Percentiles rank a stretch among this genome's conserved stretches.
phyloP scores from a whole-genome alignment of 2,113 vertebrate genomes.

The Antigone vipio region DNA sequence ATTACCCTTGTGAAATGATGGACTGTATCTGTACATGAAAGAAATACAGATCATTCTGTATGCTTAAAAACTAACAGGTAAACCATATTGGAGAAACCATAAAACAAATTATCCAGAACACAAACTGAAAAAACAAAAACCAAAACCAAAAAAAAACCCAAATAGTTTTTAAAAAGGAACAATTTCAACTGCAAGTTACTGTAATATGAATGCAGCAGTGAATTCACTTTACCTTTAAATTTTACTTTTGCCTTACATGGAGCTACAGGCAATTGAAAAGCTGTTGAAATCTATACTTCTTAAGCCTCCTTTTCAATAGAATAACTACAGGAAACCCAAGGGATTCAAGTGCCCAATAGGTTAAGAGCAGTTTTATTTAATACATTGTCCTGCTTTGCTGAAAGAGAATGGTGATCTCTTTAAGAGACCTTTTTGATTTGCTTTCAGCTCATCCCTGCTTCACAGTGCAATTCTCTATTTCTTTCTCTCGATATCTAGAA shows the following conservation, averaged over 20 bases:
- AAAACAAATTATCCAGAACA: not conserved
- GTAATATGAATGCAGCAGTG: not conserved
- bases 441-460: slow-evolving; percentile 30
- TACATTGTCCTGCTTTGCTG: slow-evolving; percentile 54
- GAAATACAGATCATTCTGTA: not conserved
- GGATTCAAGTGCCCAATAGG: slow-evolving; percentile 54
- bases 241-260: slow-evolving; percentile 4
- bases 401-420: slow-evolving; percentile 40
- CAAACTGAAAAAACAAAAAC: not conserved
- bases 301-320: slow-evolving; percentile 46
- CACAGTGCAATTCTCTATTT: slow-evolving; percentile 40
- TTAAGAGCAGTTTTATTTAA: slow-evolving; percentile 58
- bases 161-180: not conserved
- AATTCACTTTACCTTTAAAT: slow-evolving; percentile 29
- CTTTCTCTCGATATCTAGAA: slow-evolving; percentile 32
- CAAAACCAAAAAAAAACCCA: not conserved
- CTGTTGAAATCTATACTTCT: slow-evolving; percentile 55
- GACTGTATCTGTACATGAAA: not conserved
- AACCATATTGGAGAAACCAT: not conserved
- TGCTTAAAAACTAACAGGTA: not conserved
- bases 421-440: slow-evolving; percentile 49
- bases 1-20: not conserved
- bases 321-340: slow-evolving; percentile 38
- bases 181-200: not conserved
- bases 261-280: slow-evolving; percentile 19